Percentiles rank a stretch among this genome's conserved stretches.
Evolutionary conservation across 2,888 invertebrate species (phyloP).

Genomic region (Pharmacophagus antenor): DNA sequence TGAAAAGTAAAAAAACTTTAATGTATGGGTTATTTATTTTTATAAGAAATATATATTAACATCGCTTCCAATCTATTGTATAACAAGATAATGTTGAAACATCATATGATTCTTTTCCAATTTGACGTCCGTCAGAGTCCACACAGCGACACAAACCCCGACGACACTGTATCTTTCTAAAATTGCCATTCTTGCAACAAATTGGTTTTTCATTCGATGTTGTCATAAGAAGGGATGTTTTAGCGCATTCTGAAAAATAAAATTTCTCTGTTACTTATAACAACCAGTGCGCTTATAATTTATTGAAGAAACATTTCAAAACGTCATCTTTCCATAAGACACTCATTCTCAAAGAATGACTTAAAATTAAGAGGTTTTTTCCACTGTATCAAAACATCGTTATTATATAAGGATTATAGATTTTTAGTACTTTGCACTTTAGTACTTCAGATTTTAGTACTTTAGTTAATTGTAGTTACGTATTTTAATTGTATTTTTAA

Average conservation of each 20-base stretch:
- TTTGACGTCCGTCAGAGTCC: constrained; percentile 81
- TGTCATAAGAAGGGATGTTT: constrained; percentile 70
- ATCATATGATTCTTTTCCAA: constrained; percentile 54
- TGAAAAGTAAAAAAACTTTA: background rate
- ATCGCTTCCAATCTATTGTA: constrained; percentile 53
- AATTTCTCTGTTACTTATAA: background rate
- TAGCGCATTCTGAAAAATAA: constrained; percentile 82
- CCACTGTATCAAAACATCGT: too few relatives aligned
- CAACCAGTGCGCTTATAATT: background rate
- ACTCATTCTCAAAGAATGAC: too few relatives aligned
- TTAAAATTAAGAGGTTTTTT: too few relatives aligned
- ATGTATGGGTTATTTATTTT: background rate
- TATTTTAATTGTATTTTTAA: too few relatives aligned
- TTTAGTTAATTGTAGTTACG: too few relatives aligned
- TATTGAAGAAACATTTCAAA: too few relatives aligned
- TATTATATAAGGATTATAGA: too few relatives aligned
- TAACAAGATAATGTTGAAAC: constrained; percentile 52
- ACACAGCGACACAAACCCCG: constrained; percentile 83
- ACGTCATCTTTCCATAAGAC: too few relatives aligned
- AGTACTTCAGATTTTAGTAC: too few relatives aligned
- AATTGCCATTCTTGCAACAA: constrained; percentile 84
- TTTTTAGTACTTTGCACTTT: too few relatives aligned
- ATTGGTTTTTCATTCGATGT: constrained; percentile 70
- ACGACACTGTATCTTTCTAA: constrained; percentile 81
- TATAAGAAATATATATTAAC: constrained; percentile 40